Conservation (phyloP, 2,113 vertebrate species). For the Muntiacus muntjak region DNA sequence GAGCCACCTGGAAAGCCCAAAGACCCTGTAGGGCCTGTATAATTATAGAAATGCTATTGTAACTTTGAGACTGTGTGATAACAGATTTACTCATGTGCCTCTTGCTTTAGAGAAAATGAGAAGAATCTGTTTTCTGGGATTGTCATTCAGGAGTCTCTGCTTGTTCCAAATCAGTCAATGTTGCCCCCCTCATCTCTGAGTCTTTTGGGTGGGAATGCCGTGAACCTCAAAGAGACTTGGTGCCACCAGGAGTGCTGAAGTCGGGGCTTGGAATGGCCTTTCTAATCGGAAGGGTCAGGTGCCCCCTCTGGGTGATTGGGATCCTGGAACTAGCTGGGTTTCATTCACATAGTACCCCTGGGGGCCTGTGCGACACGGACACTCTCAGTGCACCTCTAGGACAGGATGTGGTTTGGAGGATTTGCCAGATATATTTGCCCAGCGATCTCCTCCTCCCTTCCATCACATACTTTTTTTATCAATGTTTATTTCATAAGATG, state of each 20-base stretch:
- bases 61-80: not conserved
- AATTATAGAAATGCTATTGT: constrained; percentile 1
- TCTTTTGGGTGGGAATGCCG: not conserved
- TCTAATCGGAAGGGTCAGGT: not conserved
- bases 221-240: not conserved
- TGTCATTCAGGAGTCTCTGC: not conserved
- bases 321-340: not conserved
- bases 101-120: constrained; percentile 18
- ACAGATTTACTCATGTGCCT: not conserved
- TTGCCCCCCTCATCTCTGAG: not conserved
- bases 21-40: not conserved
- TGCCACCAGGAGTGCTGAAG: not conserved
- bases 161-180: not conserved
- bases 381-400: not conserved
- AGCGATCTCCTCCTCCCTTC: not conserved
- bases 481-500: not conserved
- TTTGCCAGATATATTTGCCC: not conserved
- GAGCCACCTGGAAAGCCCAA: not conserved
- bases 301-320: not conserved
- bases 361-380: not conserved
- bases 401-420: not conserved
- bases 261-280: not conserved
- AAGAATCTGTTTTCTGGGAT: not conserved
- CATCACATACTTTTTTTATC: not conserved
- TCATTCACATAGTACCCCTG: not conserved